A percentile compares a stretch with the other conserved stretches of the same genome.
Conservation (phyloP, 2,797 vertebrate genomes). For the Sebastes trivittatus region DNA sequence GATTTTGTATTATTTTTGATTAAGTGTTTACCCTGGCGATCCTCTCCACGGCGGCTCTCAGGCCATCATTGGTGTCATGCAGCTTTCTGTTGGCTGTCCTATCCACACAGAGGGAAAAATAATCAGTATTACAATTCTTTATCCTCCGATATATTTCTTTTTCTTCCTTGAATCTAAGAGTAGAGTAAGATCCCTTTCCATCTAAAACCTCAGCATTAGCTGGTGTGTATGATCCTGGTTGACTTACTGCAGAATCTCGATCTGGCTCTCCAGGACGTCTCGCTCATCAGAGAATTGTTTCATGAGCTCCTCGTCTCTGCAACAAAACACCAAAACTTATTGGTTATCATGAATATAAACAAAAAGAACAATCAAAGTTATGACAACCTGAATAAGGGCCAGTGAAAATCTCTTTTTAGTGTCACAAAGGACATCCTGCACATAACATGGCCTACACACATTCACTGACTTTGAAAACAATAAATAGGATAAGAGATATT, state of each 20-base stretch:
- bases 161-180: not conserved
- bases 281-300: conserved; percentile 91
- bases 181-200: not conserved
- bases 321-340: conserved; percentile 37
- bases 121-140: not conserved
- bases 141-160: not conserved
- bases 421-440: not conserved
- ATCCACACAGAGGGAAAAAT: conserved; percentile 19
- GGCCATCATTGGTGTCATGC: conserved; percentile 94
- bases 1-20: not conserved
- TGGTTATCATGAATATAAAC: not conserved
- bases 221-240: not conserved
- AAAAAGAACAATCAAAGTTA: not conserved
- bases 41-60: conserved; percentile 89
- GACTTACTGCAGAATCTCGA: conserved; percentile 95
- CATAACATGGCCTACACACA: not conserved
- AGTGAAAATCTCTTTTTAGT: not conserved
- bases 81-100: conserved; percentile 96
- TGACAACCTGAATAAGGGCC: not conserved
- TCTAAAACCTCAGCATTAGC: not conserved
- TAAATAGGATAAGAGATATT: not conserved
- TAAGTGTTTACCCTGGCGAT: conserved; percentile 72
- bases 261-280: conserved; percentile 91
- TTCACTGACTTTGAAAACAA: not conserved
- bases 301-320: conserved; percentile 92